These are phyloP conservation scores for Platygyra sinensis DNA, from an alignment of 64 coral and sea anemone genomes.

Conservation along the genomic window DNA sequence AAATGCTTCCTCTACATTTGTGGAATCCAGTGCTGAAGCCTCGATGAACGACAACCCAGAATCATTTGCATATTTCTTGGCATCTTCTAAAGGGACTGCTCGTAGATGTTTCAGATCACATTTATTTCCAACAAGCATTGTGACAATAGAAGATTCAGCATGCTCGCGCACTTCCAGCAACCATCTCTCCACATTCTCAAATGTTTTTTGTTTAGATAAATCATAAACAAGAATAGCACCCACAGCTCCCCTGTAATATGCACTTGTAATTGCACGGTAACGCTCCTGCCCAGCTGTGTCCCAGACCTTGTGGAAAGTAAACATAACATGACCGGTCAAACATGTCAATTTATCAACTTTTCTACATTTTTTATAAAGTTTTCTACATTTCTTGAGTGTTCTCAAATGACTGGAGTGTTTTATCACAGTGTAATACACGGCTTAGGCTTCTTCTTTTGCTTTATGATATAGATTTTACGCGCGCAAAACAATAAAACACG, in stretches of 20 bases:
- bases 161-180: slow-evolving; percentile 90
- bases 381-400: too few species aligned
- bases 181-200: slow-evolving; percentile 93
- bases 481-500: too few species aligned
- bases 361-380: too few species aligned
- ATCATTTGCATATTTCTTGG: slow-evolving; percentile 86
- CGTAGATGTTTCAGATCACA: slow-evolving; percentile 97
- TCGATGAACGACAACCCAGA: slow-evolving; percentile 89
- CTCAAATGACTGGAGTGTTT: too few species aligned
- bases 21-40: slow-evolving; percentile 97
- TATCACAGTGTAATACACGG: too few species aligned
- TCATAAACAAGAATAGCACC: slow-evolving; percentile 96
- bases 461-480: too few species aligned
- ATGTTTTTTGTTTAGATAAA: slow-evolving; percentile 96
- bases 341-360: too few species aligned
- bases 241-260: slow-evolving; percentile 97
- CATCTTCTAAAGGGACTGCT: slow-evolving; percentile 84
- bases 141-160: slow-evolving; percentile 89
- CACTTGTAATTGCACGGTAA: slow-evolving; percentile 98
- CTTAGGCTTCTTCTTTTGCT: too few species aligned
- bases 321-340: background rate
- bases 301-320: slow-evolving; percentile 71
- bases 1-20: slow-evolving; percentile 97
- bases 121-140: slow-evolving; percentile 99
- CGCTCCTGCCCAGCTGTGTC: slow-evolving; percentile 97